Evolutionary conservation across 2,888 invertebrate species (phyloP).

Genomic region (Arenicola marina): DNA sequence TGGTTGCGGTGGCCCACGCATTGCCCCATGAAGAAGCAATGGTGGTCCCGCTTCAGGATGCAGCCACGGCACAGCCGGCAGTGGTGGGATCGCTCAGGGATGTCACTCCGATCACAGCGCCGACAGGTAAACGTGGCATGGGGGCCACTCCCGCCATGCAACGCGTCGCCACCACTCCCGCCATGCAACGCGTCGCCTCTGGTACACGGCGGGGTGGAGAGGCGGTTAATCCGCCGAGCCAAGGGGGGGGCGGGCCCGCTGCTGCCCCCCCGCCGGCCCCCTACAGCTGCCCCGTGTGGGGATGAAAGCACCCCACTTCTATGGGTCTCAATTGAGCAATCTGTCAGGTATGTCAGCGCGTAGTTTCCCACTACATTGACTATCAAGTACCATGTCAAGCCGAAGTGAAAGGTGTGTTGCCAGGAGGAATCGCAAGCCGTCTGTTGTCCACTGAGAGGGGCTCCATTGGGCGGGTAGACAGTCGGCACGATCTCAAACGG

Average conservation of each 20-base stretch:
- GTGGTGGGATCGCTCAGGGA: constrained; percentile 35
- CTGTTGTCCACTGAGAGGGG: too few species aligned
- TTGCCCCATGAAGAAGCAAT: constrained; percentile 50
- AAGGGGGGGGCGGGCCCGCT: too few species aligned
- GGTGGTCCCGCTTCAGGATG: constrained; percentile 51
- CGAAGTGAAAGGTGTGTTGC: too few species aligned
- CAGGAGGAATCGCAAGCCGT: too few species aligned
- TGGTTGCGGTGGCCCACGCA: constrained; percentile 51
- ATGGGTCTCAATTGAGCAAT: too few species aligned
- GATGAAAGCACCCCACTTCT: too few species aligned
- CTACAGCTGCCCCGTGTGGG: too few species aligned
- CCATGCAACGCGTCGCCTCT: not conserved
- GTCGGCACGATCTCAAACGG: constrained; percentile 32
- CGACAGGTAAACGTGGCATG: constrained; percentile 12
- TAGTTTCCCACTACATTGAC: not conserved
- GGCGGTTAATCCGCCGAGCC: too few species aligned
- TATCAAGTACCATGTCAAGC: not conserved
- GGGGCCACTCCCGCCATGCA: not conserved
- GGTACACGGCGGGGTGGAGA: too few species aligned
- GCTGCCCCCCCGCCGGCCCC: too few species aligned
- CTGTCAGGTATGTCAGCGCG: not conserved
- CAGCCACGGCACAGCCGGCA: constrained; percentile 36
- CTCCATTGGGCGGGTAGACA: not conserved
- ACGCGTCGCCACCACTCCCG: not conserved
- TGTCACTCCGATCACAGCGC: constrained; percentile 18